Base-by-base conservation (phyloP, 1,140 invertebrate genomes). In the Colletes gigas region DNA sequence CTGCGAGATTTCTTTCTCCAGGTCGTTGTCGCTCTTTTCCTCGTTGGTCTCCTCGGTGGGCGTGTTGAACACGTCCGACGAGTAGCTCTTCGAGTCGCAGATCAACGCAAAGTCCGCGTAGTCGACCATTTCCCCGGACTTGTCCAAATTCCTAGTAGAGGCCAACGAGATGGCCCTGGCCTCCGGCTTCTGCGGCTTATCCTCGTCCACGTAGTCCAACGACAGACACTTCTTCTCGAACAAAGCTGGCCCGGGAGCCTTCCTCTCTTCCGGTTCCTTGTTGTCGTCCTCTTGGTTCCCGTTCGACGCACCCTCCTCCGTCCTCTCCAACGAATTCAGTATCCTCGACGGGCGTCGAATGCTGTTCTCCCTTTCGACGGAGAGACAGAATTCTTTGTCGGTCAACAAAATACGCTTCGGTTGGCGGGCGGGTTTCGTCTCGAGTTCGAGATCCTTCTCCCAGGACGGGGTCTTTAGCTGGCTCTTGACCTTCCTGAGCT, bases 321-420 rank as follows among this genome's bases (percentile, higher is more conserved):
- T 84, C 3, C n/a, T 72, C 50, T 79, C 78, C 10, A 72, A 17
- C 10, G 80, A 85, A 7, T 85, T 72, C 14, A 77, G 72, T 5
- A 84, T 74, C 6, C 50, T 79, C 4, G 81, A 83, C 1, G 81
- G 70, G 47, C 85, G 85, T 21, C 90, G 86, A 65, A 92, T 79
- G 69, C 92, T 93, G 52, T 92, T 93, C 72, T 93, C 93, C 4
- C 92, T 86, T 44, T 93, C 92, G 1, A 92, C 84, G 0, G 93
- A 93, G 15, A 93, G 67, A 79, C 92, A 93, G 68, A 93, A 93
- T 60, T 93, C 93, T 57, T 92, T 91, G 67, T 93, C 92, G 0
- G 92, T 93, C 0, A 93, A 78, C 50, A 91, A 83, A 72, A 93
- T 89, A n/a, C 90, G 91, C 59, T 92, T 93, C 0, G 93, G 91